Base-by-base conservation (phyloP, 2,113 vertebrate species). In the Bubo blakistoni region DNA sequence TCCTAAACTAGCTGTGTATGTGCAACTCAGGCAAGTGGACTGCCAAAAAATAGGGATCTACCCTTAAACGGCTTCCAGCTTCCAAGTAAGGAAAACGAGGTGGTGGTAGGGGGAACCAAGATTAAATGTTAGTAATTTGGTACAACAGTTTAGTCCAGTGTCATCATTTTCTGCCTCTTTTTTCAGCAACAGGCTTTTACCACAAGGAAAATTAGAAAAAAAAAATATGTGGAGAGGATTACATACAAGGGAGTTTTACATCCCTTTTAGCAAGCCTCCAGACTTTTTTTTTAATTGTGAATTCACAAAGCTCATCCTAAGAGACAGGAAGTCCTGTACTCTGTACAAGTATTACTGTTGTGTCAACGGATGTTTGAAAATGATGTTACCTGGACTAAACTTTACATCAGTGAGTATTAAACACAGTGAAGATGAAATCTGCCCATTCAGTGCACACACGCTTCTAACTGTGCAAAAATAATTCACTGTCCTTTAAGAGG, bases 1-100 rank as follows among this genome's bases (percentile, higher is more conserved):
- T 86, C 46, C 67, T 57, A 42, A 86, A 61, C 3, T 21, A 71
- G 16, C 26, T 63, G 47, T 0, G 0, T 13, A 46, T 0, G 0
- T 14, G n/a, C 22, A 86, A 16, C 9, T 47, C 6, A 0, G 47
- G 54, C 44, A 67, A 52, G 6, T 8, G 17, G 40, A 65, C 81
- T 4, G 34, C 22, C 52, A 59, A 67, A 34, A 78, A 29, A 59
- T 7, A 27, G 3, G 5, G 26, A 63, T 47, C 76, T 61, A 55
- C 13, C 40, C 22, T 59, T 40, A 34, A 91, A 44, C 18, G 71
- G 13, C 17, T 25, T 17, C 11, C 70, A 67, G 36, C 21, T 90
- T 67, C 46, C 38, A 76, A 55, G 24, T 6, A 79, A 72, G 24
- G 40, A 62, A 76, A 92, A 26, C 13, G 32, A 65, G 34, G 42